Conservation (phyloP, 2,113 vertebrate genomes). For the Phalacrocorax carbo region DNA sequence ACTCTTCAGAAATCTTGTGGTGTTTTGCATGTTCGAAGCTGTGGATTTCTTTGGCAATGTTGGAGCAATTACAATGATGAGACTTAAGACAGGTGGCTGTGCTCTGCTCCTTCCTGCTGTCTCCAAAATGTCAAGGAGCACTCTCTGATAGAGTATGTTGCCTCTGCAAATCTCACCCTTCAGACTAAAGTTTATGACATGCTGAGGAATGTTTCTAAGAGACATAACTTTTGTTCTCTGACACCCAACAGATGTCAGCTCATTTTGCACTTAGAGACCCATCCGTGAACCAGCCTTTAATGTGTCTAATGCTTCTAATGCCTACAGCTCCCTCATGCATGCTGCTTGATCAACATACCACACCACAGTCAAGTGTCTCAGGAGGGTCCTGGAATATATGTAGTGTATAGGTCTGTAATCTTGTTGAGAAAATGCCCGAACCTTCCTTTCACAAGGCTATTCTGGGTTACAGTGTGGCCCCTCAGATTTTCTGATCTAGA, state of each 20-base stretch:
- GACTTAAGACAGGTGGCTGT: neutral
- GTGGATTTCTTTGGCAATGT: fast-evolving
- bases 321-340: neutral
- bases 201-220: neutral
- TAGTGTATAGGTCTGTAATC: neutral
- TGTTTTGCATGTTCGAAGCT: neutral
- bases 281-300: neutral
- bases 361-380: neutral
- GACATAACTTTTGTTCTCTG: neutral
- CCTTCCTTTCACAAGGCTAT: neutral
- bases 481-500: neutral
- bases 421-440: neutral
- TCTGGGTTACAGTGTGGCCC: neutral
- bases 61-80: neutral
- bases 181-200: neutral
- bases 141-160: neutral
- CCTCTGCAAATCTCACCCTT: neutral
- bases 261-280: neutral
- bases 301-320: neutral
- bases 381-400: neutral
- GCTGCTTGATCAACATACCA: neutral
- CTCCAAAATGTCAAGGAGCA: neutral
- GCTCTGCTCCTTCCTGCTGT: neutral
- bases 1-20: neutral
- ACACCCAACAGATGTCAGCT: neutral